Percentiles rank a stretch among this genome's conserved stretches.
phyloP scores from a whole-genome alignment of 2,888 invertebrate species.

The Tipula lateralis region DNA sequence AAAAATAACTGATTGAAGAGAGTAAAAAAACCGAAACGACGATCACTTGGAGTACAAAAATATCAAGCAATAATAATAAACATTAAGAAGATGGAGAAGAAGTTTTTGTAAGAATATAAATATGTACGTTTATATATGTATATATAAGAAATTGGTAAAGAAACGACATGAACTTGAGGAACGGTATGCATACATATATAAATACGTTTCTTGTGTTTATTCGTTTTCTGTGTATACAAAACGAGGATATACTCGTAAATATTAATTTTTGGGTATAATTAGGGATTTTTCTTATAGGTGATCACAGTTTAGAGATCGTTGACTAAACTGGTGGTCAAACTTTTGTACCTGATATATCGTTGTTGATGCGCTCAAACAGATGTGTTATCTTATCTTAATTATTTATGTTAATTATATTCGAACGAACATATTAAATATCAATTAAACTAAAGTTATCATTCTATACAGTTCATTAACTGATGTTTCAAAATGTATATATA shows the following conservation, averaged over 20 bases:
- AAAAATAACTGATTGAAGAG: conserved; percentile 19
- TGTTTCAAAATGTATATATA: too few relatives aligned
- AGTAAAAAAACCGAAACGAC: neutral
- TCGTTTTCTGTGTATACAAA: neutral
- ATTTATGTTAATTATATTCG: neutral
- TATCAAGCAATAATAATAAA: conserved; percentile 19
- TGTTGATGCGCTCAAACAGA: neutral
- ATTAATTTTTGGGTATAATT: conserved; percentile 13
- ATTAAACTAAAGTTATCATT: too few relatives aligned
- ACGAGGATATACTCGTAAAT: conserved; percentile 13
- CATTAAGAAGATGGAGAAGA: neutral
- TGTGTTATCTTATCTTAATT: neutral
- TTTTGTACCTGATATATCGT: neutral
- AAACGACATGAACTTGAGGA: conserved; percentile 11
- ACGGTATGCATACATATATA: neutral
- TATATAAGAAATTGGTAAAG: conserved; percentile 19
- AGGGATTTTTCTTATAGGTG: neutral
- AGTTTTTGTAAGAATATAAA: neutral
- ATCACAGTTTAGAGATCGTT: neutral
- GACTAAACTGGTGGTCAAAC: neutral
- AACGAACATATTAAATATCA: too few relatives aligned
- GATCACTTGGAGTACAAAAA: conserved; percentile 9
- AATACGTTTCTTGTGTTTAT: neutral
- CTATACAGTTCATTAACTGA: too few relatives aligned
- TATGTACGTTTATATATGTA: neutral